A percentile compares a stretch with the other conserved stretches of the same genome.
These are phyloP conservation scores for Heteromormyrus szaboi DNA, from an alignment of 2,797 vertebrate genomes.

Conservation along the genomic window DNA sequence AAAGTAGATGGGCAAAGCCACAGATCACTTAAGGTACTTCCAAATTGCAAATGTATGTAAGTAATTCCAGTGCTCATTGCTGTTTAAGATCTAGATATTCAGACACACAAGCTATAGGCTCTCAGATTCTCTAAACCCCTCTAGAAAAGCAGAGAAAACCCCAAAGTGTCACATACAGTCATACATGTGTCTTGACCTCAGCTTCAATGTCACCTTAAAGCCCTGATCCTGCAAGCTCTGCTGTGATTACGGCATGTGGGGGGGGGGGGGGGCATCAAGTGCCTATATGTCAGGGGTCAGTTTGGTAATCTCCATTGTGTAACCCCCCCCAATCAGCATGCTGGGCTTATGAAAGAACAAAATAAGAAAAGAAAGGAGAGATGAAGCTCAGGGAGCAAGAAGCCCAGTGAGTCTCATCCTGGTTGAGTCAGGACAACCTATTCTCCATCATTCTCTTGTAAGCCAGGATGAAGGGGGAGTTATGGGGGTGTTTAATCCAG, in stretches of 20 bases:
- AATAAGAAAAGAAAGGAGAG: not conserved
- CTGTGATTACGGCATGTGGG: not conserved
- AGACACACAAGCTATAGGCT: no score
- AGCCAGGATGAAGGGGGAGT: not conserved
- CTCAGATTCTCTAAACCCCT: not conserved
- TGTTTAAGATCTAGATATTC: not conserved
- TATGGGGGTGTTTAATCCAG: not conserved
- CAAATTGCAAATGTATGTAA: not conserved
- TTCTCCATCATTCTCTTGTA: not conserved
- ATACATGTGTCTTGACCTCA: not conserved
- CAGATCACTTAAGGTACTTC: not conserved
- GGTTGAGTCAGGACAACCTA: not conserved
- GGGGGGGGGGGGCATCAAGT: not conserved
- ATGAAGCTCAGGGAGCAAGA: not conserved
- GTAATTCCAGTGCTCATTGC: not conserved
- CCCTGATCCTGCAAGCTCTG: not conserved
- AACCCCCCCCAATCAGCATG: not conserved
- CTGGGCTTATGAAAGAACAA: not conserved
- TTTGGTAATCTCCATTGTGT: slow-evolving; percentile 16
- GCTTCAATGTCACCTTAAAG: not conserved
- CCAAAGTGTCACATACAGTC: not conserved
- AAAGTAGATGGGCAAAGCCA: not conserved
- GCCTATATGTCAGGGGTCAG: slow-evolving; percentile 8
- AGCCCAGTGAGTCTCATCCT: not conserved
- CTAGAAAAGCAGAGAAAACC: not conserved